Evolutionary conservation across 1,140 invertebrate genomes (phyloP).

Genomic region (Procambarus virginalis): DNA sequence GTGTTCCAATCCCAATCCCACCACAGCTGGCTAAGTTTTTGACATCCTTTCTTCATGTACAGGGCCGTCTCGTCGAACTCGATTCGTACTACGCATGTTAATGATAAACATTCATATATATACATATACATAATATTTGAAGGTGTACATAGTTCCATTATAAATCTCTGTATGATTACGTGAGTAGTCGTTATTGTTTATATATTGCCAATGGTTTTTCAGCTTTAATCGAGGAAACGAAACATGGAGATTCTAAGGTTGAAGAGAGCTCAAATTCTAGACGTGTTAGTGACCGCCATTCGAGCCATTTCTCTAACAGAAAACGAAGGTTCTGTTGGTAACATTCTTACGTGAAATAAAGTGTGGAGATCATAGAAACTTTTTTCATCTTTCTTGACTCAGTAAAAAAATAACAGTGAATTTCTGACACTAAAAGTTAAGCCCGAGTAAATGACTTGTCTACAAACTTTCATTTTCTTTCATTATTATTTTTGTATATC

Average conservation of each 20-base stretch:
- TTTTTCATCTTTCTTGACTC: too few species aligned
- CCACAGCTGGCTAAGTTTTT: neutral
- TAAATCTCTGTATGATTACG: neutral
- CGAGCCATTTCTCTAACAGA: neutral
- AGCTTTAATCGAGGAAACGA: neutral
- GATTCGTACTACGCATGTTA: constrained; percentile 39
- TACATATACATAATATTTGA: constrained; percentile 14
- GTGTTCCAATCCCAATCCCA: neutral
- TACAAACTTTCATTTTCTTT: too few species aligned
- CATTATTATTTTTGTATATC: too few species aligned
- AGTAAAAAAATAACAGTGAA: too few species aligned
- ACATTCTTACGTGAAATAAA: neutral
- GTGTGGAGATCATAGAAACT: too few species aligned
- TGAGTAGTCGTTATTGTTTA: constrained; percentile 4
- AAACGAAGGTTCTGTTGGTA: neutral
- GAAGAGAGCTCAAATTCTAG: constrained; percentile 5
- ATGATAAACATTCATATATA: constrained; percentile 23
- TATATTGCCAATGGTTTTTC: neutral
- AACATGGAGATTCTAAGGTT: constrained; percentile 40
- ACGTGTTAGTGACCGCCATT: neutral
- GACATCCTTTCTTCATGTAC: constrained; percentile 42
- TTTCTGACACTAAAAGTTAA: too few species aligned
- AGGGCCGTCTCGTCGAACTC: constrained; percentile 47
- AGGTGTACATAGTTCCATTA: constrained; percentile 1
- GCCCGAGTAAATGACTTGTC: too few species aligned